Evolutionary conservation across 2,888 invertebrate genomes (phyloP).

Genomic region (Morinoia aosen): DNA sequence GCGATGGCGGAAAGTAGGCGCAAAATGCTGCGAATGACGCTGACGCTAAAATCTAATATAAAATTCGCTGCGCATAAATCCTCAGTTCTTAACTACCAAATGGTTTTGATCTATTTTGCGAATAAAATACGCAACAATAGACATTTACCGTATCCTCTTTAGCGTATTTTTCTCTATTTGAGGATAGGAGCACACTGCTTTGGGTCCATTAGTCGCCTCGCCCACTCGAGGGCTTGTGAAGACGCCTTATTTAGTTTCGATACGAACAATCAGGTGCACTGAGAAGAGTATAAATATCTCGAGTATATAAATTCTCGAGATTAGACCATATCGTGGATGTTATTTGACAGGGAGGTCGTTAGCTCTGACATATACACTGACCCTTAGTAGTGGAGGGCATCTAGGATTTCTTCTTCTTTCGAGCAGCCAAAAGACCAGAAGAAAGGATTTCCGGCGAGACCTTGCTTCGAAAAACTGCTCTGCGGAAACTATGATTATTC

Average conservation of each 20-base stretch:
- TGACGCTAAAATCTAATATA: no score
- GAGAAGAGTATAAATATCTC: conserved; percentile 28
- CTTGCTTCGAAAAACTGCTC: background rate
- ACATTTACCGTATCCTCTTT: background rate
- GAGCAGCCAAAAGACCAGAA: background rate
- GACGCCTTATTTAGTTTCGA: conserved; percentile 36
- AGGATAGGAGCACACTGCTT: background rate
- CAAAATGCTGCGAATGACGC: no score
- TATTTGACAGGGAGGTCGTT: conserved; percentile 48
- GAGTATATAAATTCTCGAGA: conserved; percentile 43
- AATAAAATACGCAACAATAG: no score
- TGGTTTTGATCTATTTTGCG: no score
- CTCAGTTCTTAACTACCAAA: no score
- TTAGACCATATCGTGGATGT: conserved; percentile 51
- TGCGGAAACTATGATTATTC: background rate
- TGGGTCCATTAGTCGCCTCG: background rate
- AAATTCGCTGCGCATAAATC: no score
- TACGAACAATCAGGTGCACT: conserved; percentile 51
- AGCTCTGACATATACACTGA: conserved; percentile 49
- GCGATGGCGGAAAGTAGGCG: no score
- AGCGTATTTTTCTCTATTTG: background rate
- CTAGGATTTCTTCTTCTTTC: conserved; percentile 27
- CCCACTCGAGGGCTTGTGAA: background rate
- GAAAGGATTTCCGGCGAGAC: conserved; percentile 19
- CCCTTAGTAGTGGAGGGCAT: conserved; percentile 34